phyloP scores from a whole-genome alignment of 1,140 invertebrate genomes.

The Nephotettix cincticeps region DNA sequence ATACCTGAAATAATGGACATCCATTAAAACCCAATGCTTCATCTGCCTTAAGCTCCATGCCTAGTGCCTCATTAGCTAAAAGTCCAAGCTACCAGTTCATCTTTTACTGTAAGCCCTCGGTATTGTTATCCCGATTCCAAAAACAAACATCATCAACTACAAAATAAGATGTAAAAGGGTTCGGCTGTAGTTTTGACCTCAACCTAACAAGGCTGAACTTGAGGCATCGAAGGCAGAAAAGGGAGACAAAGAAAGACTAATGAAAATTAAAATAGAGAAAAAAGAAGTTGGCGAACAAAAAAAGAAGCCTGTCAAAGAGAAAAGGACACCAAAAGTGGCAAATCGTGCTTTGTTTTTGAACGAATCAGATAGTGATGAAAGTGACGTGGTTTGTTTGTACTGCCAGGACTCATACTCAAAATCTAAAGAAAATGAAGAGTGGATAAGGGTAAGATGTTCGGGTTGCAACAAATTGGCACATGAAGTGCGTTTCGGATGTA shows the following conservation, averaged over 20 bases:
- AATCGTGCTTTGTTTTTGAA: background rate
- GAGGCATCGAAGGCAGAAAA: slow-evolving; percentile 3
- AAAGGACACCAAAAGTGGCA: background rate
- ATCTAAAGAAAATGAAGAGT: slow-evolving; percentile 37
- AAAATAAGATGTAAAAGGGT: slow-evolving; percentile 25
- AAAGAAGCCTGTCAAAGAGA: background rate
- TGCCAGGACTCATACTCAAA: slow-evolving; percentile 16
- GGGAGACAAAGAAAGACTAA: background rate
- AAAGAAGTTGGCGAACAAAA: background rate
- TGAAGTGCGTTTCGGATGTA: slow-evolving; percentile 40
- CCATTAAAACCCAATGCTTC: no score
- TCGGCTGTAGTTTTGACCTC: slow-evolving; percentile 2
- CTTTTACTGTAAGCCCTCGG: slow-evolving; percentile 7
- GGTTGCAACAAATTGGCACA: slow-evolving; percentile 44
- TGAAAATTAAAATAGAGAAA: background rate
- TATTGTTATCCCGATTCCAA: slow-evolving; percentile 24
- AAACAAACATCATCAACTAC: slow-evolving; percentile 33
- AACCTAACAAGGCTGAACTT: slow-evolving; percentile 7
- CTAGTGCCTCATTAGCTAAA: slow-evolving; percentile 3
- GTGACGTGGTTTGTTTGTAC: slow-evolving; percentile 12
- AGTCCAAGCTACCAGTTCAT: slow-evolving; percentile 19
- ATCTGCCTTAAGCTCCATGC: no score
- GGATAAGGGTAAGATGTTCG: slow-evolving; percentile 42
- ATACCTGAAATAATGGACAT: background rate
- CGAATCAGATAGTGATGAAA: slow-evolving; percentile 13